These are phyloP conservation scores for Callimorpha dominula DNA, from an alignment of 2,888 invertebrate genomes.

Conservation along the genomic window DNA sequence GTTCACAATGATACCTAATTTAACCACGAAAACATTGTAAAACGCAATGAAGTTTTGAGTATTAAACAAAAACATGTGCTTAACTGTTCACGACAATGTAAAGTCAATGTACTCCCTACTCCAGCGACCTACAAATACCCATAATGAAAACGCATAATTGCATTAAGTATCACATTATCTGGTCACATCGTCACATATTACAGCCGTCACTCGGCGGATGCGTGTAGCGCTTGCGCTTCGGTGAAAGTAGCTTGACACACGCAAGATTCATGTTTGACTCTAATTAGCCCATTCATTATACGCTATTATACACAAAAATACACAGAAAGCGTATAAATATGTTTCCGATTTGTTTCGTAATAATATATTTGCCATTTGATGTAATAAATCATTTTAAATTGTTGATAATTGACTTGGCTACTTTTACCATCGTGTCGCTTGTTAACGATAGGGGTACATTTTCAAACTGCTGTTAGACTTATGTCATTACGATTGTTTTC, in stretches of 20 bases:
- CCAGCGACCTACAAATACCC: conserved; percentile 7
- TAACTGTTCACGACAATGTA: background rate
- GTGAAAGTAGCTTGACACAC: conserved; percentile 50
- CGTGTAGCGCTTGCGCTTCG: conserved; percentile 22
- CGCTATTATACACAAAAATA: conserved; percentile 16
- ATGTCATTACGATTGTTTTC: too few relatives aligned
- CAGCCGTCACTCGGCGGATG: background rate
- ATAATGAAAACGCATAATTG: conserved; percentile 6
- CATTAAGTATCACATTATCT: conserved; percentile 10
- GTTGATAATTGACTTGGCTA: conserved; percentile 10
- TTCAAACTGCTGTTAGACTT: too few relatives aligned
- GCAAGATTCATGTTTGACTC: conserved; percentile 42
- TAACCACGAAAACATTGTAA: too few relatives aligned
- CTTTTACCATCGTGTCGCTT: conserved; percentile 1
- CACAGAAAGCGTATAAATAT: conserved; percentile 17
- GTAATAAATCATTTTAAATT: conserved; percentile 13
- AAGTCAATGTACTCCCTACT: conserved; percentile 8
- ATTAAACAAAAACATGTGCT: background rate
- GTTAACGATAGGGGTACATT: too few relatives aligned
- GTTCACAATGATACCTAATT: too few relatives aligned
- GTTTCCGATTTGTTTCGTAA: conserved; percentile 27
- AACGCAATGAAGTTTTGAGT: too few relatives aligned
- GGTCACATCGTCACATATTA: conserved; percentile 11
- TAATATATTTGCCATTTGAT: conserved; percentile 15
- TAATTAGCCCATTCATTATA: conserved; percentile 44